Percentiles rank a stretch among this genome's conserved stretches.
phyloP scores from a whole-genome alignment of 1,140 invertebrate species.

The Mactra quadrangularis region DNA sequence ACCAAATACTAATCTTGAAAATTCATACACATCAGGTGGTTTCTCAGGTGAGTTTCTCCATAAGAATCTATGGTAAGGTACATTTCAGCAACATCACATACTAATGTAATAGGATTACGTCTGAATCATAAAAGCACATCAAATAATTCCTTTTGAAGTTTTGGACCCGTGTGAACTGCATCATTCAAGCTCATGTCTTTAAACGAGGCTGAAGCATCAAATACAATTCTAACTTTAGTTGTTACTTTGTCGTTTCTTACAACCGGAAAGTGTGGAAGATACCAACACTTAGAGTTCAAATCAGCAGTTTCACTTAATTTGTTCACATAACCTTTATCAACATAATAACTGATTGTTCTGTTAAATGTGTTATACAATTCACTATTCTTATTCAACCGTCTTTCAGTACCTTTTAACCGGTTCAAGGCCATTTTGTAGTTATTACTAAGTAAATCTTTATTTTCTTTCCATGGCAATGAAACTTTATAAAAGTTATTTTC shows the following conservation, averaged over 20 bases:
- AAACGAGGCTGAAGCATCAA: slow-evolving; percentile 56
- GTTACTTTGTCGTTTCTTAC: slow-evolving; percentile 45
- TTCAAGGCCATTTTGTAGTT: slow-evolving; percentile 26
- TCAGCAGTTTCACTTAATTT: too few relatives aligned
- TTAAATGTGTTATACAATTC: too few relatives aligned
- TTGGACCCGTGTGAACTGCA: slow-evolving; percentile 72
- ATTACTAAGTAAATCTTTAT: not conserved
- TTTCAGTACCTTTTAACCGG: slow-evolving; percentile 15
- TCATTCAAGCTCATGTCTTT: slow-evolving; percentile 57
- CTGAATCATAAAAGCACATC: slow-evolving; percentile 68
- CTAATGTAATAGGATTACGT: slow-evolving; percentile 51
- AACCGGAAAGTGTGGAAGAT: slow-evolving; percentile 61
- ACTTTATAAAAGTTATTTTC: slow-evolving; percentile 3
- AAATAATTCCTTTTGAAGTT: slow-evolving; percentile 77
- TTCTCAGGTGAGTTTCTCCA: slow-evolving; percentile 4
- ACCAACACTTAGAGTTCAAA: slow-evolving; percentile 42
- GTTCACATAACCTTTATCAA: too few relatives aligned
- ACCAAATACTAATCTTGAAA: slow-evolving; percentile 45
- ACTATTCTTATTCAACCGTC: not conserved
- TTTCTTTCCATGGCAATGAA: slow-evolving; percentile 29
- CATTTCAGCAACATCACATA: slow-evolving; percentile 64
- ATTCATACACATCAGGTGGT: slow-evolving; percentile 22
- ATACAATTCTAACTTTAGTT: slow-evolving; percentile 60
- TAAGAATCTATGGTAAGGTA: slow-evolving; percentile 55
- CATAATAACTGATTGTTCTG: too few relatives aligned